Conservation (phyloP, 2,113 vertebrate genomes). For the Leptobrachium leishanense region DNA sequence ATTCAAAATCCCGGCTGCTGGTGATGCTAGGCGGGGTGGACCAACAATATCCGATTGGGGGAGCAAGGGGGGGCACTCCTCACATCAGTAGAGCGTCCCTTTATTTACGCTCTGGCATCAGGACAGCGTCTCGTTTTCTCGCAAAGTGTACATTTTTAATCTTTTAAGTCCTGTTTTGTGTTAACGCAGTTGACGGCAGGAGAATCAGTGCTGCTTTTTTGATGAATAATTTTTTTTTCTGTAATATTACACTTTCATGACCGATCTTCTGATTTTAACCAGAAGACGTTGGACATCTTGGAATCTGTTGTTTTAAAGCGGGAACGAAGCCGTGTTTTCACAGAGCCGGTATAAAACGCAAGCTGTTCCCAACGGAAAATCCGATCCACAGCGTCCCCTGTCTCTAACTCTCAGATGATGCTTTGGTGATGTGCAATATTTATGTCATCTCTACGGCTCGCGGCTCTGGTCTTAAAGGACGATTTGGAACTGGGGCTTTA, state of each 20-base stretch:
- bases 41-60: no score
- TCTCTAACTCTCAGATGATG: not conserved
- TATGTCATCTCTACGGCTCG: constrained; percentile 3
- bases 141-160: no score
- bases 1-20: no score
- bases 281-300: not conserved
- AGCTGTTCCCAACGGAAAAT: not conserved
- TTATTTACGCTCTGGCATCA: no score
- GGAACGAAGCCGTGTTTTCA: not conserved
- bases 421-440: constrained; percentile 36
- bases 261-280: not conserved
- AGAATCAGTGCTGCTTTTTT: no score
- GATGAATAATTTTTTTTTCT: not conserved
- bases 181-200: no score
- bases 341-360: not conserved
- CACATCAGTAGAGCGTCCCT: no score
- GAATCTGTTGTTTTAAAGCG: not conserved
- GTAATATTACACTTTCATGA: no score
- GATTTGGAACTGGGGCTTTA: constrained; percentile 1
- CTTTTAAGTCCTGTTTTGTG: no score
- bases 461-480: not conserved
- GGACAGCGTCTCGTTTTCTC: no score
- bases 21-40: no score
- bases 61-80: no score
- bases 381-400: not conserved